Evolutionary conservation across 2,113 vertebrate species (phyloP).

Genomic region (Lagenorhynchus albirostris): DNA sequence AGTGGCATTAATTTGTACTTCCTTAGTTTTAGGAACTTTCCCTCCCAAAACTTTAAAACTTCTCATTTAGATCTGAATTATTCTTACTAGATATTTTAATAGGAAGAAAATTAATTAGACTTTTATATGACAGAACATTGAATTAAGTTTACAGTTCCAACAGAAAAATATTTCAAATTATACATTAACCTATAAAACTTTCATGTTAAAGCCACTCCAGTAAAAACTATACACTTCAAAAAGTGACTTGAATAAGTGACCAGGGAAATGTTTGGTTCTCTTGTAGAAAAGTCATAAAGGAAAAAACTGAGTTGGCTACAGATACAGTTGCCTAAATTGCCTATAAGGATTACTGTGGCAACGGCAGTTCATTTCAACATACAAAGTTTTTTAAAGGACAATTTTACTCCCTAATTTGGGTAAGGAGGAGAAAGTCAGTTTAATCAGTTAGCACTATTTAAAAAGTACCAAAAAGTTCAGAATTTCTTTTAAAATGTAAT

Average conservation of each 20-base stretch:
- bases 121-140: neutral
- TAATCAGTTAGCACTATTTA: neutral
- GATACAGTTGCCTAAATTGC: neutral
- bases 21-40: neutral
- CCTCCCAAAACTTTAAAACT: neutral
- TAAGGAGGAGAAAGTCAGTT: neutral
- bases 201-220: neutral
- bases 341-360: neutral
- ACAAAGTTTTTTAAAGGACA: neutral
- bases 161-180: slow-evolving; percentile 18
- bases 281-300: neutral
- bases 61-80: neutral
- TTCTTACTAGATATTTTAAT: neutral
- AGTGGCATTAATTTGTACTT: neutral
- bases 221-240: neutral
- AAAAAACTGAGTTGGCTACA: neutral
- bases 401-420: neutral
- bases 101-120: neutral
- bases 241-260: neutral
- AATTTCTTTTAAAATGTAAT: neutral
- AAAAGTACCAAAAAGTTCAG: neutral
- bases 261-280: neutral
- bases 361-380: neutral
- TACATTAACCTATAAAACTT: neutral
- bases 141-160: slow-evolving; percentile 17